Base-by-base conservation (phyloP, 2,797 vertebrate species). In the Naso thynnoides region DNA sequence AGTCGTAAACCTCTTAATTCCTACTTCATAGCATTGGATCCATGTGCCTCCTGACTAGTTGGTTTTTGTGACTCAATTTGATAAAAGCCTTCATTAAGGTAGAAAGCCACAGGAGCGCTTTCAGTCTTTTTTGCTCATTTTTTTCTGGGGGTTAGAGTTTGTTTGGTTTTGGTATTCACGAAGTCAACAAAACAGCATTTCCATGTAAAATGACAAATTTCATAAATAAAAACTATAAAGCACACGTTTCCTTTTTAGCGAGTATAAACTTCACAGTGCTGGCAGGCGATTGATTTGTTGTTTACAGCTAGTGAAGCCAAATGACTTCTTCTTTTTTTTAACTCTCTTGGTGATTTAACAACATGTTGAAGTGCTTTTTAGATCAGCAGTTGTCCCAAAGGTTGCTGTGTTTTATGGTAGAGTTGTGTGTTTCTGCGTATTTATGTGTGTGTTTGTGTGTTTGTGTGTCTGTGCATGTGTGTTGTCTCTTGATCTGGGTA, bases 1-100 rank as follows among this genome's bases (percentile, higher is more conserved):
- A 77, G 58, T 82, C 59, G 18, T 27, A 59, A 27, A 63, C 36
- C 54, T 61, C 39, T 49, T 63, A 58, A 41, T 71, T 63, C 49
- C 61, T 41, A 57, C 38, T 11, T 13, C 19, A 2, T 47, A 68
- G 26, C 10, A 62, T 42, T 39, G 13, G 2, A 56, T 52, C 1
- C 23, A 19, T 38, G 29, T 67, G n/a, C 56, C 61, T 26, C 53
- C 52, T 26, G 19, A 77, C 29, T 29, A 33, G 62, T 70, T 16
- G 5, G 15, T 36, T 36, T 79, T 48, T 45, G 19, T 70, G 21
- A 68, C 64, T 70, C 29, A 53, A 31, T 47, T 63, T 13, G 15
- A 49, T 70, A 21, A 21, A 57, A 47, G n/a, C 7, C n/a, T n/a
- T n/a, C n/a, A n/a, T n/a, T n/a, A n/a, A n/a, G n/a, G n/a, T n/a